phyloP scores from a whole-genome alignment of 2,888 invertebrate species.

The Agrilus cyanescens region DNA sequence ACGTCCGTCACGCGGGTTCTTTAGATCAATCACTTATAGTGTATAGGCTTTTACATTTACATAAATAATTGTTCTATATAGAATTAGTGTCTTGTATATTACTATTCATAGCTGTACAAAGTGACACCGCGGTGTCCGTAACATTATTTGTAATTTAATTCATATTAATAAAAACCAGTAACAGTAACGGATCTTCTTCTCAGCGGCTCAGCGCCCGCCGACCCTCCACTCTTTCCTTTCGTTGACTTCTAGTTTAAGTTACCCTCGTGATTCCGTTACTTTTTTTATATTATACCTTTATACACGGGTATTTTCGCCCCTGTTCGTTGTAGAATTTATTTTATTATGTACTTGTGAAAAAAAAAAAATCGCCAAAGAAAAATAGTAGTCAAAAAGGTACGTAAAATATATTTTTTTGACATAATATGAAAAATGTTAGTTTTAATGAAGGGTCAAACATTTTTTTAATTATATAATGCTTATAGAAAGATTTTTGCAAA shows the following conservation, averaged over 20 bases:
- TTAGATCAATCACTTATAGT: conserved; percentile 21
- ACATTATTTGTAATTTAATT: conserved; percentile 25
- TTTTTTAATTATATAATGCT: too few species aligned
- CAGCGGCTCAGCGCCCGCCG: conserved; percentile 1
- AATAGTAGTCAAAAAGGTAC: too few species aligned
- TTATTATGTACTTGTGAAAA: too few species aligned
- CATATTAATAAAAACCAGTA: conserved; percentile 23
- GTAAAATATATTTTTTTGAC: too few species aligned
- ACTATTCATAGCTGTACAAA: conserved; percentile 24
- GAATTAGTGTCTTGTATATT: conserved; percentile 22
- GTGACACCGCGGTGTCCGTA: conserved; percentile 20
- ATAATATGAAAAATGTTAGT: too few species aligned
- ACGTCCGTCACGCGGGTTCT: conserved; percentile 11
- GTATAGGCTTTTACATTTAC: conserved; percentile 20
- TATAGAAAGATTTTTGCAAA: too few species aligned
- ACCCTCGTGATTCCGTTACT: conserved; percentile 4
- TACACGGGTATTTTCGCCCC: too few species aligned
- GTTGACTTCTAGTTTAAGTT: not conserved
- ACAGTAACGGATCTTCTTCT: conserved; percentile 10
- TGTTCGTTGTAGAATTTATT: too few species aligned
- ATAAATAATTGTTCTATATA: conserved; percentile 16
- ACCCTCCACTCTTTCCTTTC: not conserved
- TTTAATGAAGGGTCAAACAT: too few species aligned
- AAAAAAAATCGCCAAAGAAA: too few species aligned
- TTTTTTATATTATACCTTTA: too few species aligned